Evolutionary conservation across 2,797 vertebrate species (phyloP), one percentile per base, ranked within the genome.

Genomic region (Acanthurus lineatus): DNA sequence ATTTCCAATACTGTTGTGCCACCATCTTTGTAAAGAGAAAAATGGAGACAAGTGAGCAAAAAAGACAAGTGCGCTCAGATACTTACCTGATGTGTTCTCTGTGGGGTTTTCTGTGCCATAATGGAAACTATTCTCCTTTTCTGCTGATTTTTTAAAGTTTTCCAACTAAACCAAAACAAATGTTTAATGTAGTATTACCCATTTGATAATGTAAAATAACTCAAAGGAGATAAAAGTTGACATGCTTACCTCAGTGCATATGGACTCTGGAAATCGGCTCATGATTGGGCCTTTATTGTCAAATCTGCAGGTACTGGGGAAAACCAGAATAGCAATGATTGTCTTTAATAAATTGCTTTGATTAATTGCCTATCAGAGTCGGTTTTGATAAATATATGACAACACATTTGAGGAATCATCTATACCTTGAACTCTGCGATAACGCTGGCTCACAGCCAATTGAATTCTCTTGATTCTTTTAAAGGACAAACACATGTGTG

Each of bases 221-320:
- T 54, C 11, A 72, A 19, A 57, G 9, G 19, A 62, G 8, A 54
- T 42, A n/a, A 22, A 19, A 78, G 44, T 5, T 12, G 8, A 35
- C 32, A 49, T 4, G 2, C 57, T 69, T 58, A 96, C 95, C 93
- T 95, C 93, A 38, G 79, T 76, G 80, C 94, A 96, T 77, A 95
- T 84, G 9, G 91, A 82, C 42, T 83, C 92, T 5, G 94, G 90
- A 17, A 94, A 48, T 32, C 73, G 83, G 65, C 73, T 87, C 52
- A 83, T 44, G 8, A 92, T 35, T 12, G 78, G 73, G 45, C 82
- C 81, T 73, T 80, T 84, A 48, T 92, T 69, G 15, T 89, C 82
- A 74, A 87, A 87, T 49, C 88, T 91, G 66, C 93, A 92, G 72
- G 69, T 76, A 73, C 94, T 94, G 72, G 79, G 15, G 25, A 69